Conservation (phyloP, 30 jellyfish, hydroid and myxozoan species). For the Turritopsis rubra region DNA sequence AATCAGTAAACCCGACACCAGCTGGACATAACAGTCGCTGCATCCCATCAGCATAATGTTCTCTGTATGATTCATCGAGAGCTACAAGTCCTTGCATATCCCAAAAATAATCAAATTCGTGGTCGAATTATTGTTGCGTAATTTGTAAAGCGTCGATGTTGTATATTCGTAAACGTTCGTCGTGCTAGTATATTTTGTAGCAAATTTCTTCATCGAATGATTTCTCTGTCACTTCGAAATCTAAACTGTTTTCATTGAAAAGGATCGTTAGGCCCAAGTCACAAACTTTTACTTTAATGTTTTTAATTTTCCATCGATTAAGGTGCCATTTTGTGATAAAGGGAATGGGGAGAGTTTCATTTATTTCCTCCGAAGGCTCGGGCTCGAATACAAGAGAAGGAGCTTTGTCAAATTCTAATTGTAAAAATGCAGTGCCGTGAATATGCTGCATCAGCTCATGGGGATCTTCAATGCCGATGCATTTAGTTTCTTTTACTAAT, state of each 20-base stretch:
- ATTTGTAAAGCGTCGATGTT: slow-evolving; percentile 5
- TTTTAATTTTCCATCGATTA: no score
- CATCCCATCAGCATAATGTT: slow-evolving; percentile 1
- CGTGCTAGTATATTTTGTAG: slow-evolving; percentile 2
- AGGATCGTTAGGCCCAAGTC: slow-evolving; percentile 36
- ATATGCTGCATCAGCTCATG: no score
- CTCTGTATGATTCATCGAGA: slow-evolving; percentile 14
- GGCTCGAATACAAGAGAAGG: no score
- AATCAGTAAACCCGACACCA: not conserved
- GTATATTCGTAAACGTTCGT: not conserved
- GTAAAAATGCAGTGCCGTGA: no score
- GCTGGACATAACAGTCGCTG: not conserved
- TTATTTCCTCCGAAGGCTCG: no score
- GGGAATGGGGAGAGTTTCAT: no score
- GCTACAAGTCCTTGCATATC: slow-evolving; percentile 28
- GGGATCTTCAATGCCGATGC: no score
- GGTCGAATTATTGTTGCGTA: not conserved
- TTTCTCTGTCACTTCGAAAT: slow-evolving; percentile 22
- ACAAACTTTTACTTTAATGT: no score
- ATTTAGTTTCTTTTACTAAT: no score
- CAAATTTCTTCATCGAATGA: not conserved
- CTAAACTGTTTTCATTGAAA: slow-evolving; percentile 42
- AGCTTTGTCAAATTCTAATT: no score
- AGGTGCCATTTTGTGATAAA: no score
- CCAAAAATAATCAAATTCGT: slow-evolving; percentile 14